Evolutionary conservation across 2,113 vertebrate species (phyloP), one percentile per base, ranked within the genome.

Genomic region (Danionella cerebrum): DNA sequence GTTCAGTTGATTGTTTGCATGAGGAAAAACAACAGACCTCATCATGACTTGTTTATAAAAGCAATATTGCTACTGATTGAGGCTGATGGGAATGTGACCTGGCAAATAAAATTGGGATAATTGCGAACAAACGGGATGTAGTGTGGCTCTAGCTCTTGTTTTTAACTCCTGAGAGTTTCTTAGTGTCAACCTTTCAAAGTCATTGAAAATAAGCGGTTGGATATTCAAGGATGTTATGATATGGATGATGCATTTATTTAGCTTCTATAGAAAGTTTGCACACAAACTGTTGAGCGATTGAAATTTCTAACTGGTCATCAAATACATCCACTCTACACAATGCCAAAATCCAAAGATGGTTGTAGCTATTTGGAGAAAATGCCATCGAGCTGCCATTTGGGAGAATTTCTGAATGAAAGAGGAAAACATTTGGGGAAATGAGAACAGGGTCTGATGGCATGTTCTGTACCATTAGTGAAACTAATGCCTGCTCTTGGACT

Each of bases 51-150:
- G 45, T 57, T 45, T 36, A 52, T 53, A 72, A 62, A 10, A 31
- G 55, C 36, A 67, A 69, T 41, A 4, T 21, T 67, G 76, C 79
- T 65, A 78, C 73, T 73, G 14, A 79, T 66, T 42, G 55, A 12
- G 50, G 41, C 25, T 54, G 69, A 67, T 69, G 55, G 25, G 68
- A 70, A 75, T 11, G 45, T 62, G 71, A 75, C 50, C 27, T 63
- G 67, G 71, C 71, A 80, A 83, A 75, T 75, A 73, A 76, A 77
- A 64, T 75, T 65, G 48, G 58, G 67, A 75, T 74, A 78, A 79
- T 82, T 67, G 75, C 59, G 35, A 75, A 73, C 38, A 75, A 64
- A 38, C n/a, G 64, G 64, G 72, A 29, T 27, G 66, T 42, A 21
- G 41, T 68, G 29, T 74, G 75, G 77, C 70, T 70, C 58, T 55